These are phyloP conservation scores for Noctua pronuba DNA, from an alignment of 2,888 invertebrate genomes.

Conservation along the genomic window DNA sequence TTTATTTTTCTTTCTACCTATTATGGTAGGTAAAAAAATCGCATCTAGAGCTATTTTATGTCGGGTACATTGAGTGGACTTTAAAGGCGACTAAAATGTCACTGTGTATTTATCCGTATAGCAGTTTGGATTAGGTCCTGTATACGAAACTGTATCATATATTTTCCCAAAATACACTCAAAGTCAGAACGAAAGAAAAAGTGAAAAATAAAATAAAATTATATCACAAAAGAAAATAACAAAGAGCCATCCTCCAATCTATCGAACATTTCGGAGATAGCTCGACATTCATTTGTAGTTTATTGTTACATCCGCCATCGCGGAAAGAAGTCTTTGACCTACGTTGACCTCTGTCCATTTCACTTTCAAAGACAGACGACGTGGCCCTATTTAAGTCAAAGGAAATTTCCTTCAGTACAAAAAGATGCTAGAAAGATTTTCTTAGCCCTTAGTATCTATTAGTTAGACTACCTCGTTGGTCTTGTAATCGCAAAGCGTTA, in stretches of 20 bases:
- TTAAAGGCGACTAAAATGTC: no score
- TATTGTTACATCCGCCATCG: conserved; percentile 35
- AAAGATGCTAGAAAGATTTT: neutral
- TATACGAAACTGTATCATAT: neutral
- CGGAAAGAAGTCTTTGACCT: conserved; percentile 41
- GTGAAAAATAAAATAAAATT: conserved; percentile 26
- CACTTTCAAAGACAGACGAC: conserved; percentile 31
- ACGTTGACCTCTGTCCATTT: conserved; percentile 37
- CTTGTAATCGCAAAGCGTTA: neutral
- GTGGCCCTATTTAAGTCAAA: conserved; percentile 19
- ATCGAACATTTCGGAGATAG: conserved; percentile 41
- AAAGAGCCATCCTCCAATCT: conserved; percentile 37
- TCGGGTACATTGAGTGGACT: no score
- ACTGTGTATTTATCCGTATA: no score
- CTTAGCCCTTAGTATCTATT: neutral
- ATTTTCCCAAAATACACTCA: neutral
- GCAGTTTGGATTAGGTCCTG: no score
- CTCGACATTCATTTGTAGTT: conserved; percentile 48
- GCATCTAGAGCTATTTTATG: no score
- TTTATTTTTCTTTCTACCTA: no score
- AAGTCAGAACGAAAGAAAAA: conserved; percentile 22
- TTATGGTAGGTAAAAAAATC: no score
- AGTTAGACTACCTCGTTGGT: neutral
- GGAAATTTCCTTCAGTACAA: conserved; percentile 19
- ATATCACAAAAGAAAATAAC: conserved; percentile 34